These are phyloP conservation scores for Stictonetta naevosa DNA, from an alignment of 2,113 vertebrate genomes.

Conservation along the genomic window DNA sequence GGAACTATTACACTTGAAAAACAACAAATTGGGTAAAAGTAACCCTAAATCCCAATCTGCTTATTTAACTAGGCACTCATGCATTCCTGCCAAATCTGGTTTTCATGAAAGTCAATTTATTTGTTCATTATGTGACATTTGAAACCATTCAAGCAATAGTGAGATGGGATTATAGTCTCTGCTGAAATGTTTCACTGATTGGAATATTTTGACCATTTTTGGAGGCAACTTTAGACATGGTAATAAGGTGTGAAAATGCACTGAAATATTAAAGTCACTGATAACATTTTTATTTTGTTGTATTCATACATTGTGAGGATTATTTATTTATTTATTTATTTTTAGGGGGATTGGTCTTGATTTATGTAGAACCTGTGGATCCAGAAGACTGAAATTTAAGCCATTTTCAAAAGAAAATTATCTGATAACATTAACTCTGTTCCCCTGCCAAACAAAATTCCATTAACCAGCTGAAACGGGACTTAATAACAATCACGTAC, in stretches of 20 bases:
- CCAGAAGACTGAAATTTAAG: slow-evolving; percentile 54
- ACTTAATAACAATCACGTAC: slow-evolving; percentile 79
- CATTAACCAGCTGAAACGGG: slow-evolving; percentile 77
- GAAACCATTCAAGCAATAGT: slow-evolving; percentile 70
- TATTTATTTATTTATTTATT: background rate
- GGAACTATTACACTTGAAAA: slow-evolving; percentile 57
- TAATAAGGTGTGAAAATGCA: slow-evolving; percentile 17
- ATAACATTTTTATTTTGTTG: slow-evolving; percentile 8
- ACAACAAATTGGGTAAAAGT: slow-evolving; percentile 52
- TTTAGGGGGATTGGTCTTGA: background rate
- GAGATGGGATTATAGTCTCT: slow-evolving; percentile 57
- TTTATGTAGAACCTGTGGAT: slow-evolving; percentile 50
- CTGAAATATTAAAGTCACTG: slow-evolving; percentile 14
- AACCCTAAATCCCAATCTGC: slow-evolving; percentile 40
- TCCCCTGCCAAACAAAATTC: slow-evolving; percentile 78
- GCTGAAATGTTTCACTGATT: slow-evolving; percentile 53
- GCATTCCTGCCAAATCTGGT: slow-evolving; percentile 68
- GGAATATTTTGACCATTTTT: slow-evolving; percentile 32
- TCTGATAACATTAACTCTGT: slow-evolving; percentile 71
- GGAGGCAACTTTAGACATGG: background rate
- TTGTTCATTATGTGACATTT: slow-evolving; percentile 74
- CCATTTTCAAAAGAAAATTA: slow-evolving; percentile 74
- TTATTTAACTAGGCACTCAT: slow-evolving; percentile 68
- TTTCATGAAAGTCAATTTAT: slow-evolving; percentile 73
- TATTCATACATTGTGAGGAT: background rate